These are phyloP conservation scores for Drosophila mauritiana DNA, from an alignment of 1,140 invertebrate species.

Conservation along the genomic window DNA sequence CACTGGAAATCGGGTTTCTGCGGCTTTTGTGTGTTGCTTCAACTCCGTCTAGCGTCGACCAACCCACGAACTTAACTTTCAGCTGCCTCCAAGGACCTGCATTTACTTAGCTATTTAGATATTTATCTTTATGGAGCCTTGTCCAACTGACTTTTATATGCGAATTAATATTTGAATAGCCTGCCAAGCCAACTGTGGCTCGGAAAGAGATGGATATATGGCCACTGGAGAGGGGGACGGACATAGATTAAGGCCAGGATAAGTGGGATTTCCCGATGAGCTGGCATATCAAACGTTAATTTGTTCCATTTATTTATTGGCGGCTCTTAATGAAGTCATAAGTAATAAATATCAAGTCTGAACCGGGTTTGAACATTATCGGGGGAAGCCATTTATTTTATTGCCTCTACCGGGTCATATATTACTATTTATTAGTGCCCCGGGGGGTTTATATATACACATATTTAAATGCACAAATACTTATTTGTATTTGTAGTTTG, in stretches of 20 bases:
- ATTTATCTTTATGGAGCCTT: conserved; percentile 54
- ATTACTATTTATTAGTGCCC: neutral
- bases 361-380: neutral
- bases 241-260: conserved; percentile 15
- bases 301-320: conserved; percentile 38
- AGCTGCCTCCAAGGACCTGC: conserved; percentile 44
- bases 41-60: neutral
- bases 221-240: neutral
- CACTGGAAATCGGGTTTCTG: conserved; percentile 24
- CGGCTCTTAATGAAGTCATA: conserved; percentile 27
- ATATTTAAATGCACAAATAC: no score
- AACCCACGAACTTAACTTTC: neutral
- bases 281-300: conserved; percentile 31
- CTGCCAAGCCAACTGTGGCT: conserved; percentile 16
- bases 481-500: no score
- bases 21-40: conserved; percentile 31
- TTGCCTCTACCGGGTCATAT: neutral
- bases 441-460: neutral
- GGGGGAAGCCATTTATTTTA: neutral
- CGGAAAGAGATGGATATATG: neutral
- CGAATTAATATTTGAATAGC: conserved; percentile 50
- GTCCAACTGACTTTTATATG: conserved; percentile 56
- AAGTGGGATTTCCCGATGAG: conserved; percentile 3
- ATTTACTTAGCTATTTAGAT: conserved; percentile 57
- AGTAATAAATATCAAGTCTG: conserved; percentile 23